A percentile compares a stretch with the other conserved stretches of the same genome.
Conservation (phyloP, 1,140 invertebrate genomes). For the Wasmannia auropunctata region DNA sequence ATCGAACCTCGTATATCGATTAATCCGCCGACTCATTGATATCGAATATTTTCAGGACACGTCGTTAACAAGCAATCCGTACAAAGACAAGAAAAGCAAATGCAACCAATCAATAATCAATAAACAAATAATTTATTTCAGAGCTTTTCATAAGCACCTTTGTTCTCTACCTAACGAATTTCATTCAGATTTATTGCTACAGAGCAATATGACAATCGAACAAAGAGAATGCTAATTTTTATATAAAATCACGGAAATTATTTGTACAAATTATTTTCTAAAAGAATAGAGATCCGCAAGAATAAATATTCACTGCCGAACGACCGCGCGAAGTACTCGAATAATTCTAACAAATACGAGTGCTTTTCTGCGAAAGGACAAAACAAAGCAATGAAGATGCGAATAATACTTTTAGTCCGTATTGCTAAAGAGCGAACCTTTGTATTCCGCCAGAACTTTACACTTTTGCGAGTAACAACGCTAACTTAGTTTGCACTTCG, state of each 20-base stretch:
- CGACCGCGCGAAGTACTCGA: not conserved
- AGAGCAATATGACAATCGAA: not conserved
- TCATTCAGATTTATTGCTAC: not conserved
- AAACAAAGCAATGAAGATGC: constrained; percentile 28
- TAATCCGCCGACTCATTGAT: not conserved
- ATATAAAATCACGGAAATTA: not conserved
- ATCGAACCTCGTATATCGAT: too few species aligned
- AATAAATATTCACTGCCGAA: constrained; percentile 3
- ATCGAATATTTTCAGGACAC: constrained; percentile 4
- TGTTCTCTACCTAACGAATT: not conserved
- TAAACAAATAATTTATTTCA: constrained; percentile 8
- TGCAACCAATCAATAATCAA: not conserved
- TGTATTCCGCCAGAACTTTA: constrained; percentile 34
- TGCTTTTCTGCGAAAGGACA: not conserved
- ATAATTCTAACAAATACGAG: constrained; percentile 15
- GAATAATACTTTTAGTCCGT: constrained; percentile 25
- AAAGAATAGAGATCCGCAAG: not conserved
- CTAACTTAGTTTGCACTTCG: constrained; percentile 16
- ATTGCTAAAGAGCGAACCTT: constrained; percentile 28
- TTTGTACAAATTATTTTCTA: not conserved
- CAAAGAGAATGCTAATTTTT: not conserved
- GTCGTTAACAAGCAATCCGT: constrained; percentile 17
- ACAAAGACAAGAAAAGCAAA: not conserved
- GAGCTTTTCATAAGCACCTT: not conserved
- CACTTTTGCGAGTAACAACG: constrained; percentile 16